Evolutionary conservation across 2,113 vertebrate species (phyloP).

Genomic region (Amblyornis subalaris): DNA sequence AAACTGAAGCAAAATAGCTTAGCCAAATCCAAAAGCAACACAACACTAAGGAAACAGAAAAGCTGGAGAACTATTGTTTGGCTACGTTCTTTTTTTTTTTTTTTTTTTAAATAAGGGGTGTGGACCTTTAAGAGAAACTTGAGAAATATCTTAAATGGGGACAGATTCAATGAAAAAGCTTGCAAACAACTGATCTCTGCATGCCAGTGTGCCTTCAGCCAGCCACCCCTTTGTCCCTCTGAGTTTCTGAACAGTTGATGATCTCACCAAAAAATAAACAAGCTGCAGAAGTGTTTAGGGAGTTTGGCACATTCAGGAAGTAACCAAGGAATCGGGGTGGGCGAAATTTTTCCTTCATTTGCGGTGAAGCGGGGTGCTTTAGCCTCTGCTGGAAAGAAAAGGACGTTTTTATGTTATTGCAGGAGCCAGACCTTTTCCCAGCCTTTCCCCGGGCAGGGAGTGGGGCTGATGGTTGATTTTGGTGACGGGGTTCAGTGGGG

Average conservation of each 20-base stretch:
- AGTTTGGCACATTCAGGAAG: not conserved
- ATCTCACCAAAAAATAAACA: slow-evolving; percentile 29
- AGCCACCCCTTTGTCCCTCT: not conserved
- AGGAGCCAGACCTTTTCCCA: not conserved
- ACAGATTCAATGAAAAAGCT: not conserved
- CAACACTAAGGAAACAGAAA: not conserved
- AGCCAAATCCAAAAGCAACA: not conserved
- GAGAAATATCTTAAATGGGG: not conserved
- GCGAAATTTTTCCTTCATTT: not conserved
- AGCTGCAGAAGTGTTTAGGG: not conserved
- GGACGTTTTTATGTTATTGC: fast-evolving
- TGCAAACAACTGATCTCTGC: not conserved
- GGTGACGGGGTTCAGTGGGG: fast-evolving
- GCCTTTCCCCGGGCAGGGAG: not conserved
- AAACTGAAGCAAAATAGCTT: not conserved
- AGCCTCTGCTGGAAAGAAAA: not conserved
- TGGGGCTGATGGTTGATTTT: not conserved
- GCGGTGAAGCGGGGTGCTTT: not conserved
- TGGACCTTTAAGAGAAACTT: not conserved
- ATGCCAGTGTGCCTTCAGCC: not conserved
- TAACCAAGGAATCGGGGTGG: not conserved
- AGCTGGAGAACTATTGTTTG: not conserved
- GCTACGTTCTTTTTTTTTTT: not conserved
- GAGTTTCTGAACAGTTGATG: not conserved
- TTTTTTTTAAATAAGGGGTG: not conserved